Conservation (phyloP, 2,113 vertebrate genomes). For the Daboia siamensis region DNA sequence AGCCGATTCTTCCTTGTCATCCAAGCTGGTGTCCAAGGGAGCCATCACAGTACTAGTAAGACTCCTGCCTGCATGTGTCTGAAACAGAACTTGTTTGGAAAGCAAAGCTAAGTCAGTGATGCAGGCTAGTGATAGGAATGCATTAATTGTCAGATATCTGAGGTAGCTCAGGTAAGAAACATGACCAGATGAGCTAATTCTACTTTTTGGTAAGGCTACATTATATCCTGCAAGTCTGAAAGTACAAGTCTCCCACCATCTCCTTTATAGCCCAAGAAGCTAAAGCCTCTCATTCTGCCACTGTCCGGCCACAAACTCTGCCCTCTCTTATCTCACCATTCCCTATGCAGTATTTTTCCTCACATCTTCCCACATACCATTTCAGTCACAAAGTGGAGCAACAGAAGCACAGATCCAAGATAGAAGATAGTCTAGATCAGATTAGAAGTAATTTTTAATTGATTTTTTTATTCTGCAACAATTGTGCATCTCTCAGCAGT, state of each 20-base stretch:
- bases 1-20: no score
- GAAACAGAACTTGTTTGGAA: neutral
- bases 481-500: neutral
- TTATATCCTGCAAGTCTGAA: neutral
- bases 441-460: neutral
- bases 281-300: neutral
- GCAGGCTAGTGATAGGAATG: neutral
- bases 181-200: neutral
- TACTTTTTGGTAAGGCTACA: neutral
- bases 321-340: neutral
- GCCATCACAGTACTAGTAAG: neutral
- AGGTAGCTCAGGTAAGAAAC: neutral
- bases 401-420: neutral
- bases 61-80: neutral
- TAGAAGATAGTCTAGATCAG: neutral
- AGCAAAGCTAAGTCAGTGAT: neutral
- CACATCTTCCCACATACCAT: neutral
- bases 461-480: neutral
- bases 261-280: neutral
- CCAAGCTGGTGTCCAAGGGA: no score
- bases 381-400: neutral
- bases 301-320: neutral
- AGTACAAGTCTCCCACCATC: neutral
- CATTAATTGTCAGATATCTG: neutral
- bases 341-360: neutral